Base-by-base conservation (phyloP, 2,888 invertebrate species). In the Mesochorus sp. region DNA sequence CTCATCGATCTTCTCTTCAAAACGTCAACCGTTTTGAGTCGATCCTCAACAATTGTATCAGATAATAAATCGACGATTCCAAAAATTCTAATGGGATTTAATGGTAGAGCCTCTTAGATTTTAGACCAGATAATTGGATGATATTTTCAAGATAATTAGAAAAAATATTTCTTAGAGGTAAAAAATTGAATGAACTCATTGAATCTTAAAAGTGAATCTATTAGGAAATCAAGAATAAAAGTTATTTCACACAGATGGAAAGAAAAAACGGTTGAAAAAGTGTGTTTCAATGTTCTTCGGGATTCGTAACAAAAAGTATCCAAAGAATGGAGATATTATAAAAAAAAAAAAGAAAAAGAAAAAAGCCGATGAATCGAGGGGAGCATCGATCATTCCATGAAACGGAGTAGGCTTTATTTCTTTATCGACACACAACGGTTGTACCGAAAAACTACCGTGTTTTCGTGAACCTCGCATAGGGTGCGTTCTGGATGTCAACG, bases 401-500 rank as follows among this genome's bases (percentile, higher is more conserved):
- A 82, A 82, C 80, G 75, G 73, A 66, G 55, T 70, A 72, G 79
- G 81, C 80, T 81, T 81, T 82, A 83, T 84, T 78, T 83, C 81
- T 81, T 82, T 83, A 84, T 83, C 83, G 83, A 83, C 81, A 83
- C 73, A 78, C 78, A 80, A 78, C 81, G 81, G 74, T 76, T 66
- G 77, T 42, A 67, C 73, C 62, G 39, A 68, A 68, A 68, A 61
- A 59, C 61, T 66, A 70, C 73, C 73, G 76, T 71, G 76, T 76
- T 77, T 67, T 73, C 61, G 80, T 71, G 37, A 78, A 76, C 77
- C 81, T 81, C 66, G 81, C 78, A 28, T 21, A 39, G 61, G 39
- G 51, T 49, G 66, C 81, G 80, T 83, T 82, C 79, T 80, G 81
- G 82, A 84, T 85, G 88, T 88, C 88, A 88, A 85, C 84, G 80